A percentile compares a stretch with the other conserved stretches of the same genome.
phyloP scores from a whole-genome alignment of 1,140 invertebrate species.

The Neocloeon triangulifer region DNA sequence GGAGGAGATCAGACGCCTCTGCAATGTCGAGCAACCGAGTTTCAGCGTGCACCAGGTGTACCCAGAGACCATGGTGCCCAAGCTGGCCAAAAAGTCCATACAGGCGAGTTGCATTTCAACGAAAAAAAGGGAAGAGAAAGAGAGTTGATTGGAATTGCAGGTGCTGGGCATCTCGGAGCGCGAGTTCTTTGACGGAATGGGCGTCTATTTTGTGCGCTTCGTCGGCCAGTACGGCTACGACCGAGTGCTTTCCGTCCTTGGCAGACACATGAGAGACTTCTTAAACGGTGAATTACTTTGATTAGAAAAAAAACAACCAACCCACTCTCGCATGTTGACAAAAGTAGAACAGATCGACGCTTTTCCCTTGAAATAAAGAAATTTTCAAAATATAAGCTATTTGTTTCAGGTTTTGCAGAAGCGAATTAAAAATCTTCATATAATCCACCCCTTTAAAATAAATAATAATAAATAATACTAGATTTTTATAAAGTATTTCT shows the following conservation, averaged over 20 bases:
- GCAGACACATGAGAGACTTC: slow-evolving; percentile 85
- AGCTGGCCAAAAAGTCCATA: slow-evolving; percentile 60
- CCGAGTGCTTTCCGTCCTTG: slow-evolving; percentile 65
- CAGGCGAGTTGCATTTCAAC: slow-evolving; percentile 29
- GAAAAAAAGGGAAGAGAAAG: no score
- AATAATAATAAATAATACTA: no score
- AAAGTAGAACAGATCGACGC: no score
- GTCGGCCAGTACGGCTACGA: slow-evolving; percentile 92
- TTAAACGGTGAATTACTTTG: slow-evolving; percentile 64
- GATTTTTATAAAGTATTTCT: no score
- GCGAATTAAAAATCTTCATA: no score
- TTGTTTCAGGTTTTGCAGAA: no score
- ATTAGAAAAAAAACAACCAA: no score
- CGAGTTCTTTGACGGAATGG: slow-evolving; percentile 79
- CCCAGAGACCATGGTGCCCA: slow-evolving; percentile 65
- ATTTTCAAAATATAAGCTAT: no score
- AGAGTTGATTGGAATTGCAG: slow-evolving; percentile 22
- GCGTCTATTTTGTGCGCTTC: slow-evolving; percentile 71
- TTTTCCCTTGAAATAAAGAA: no score
- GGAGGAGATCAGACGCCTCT: slow-evolving; percentile 61
- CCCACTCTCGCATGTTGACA: no score
- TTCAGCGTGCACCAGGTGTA: slow-evolving; percentile 87
- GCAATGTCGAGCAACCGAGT: slow-evolving; percentile 58
- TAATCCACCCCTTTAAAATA: no score
- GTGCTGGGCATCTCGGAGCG: slow-evolving; percentile 59